These are phyloP conservation scores for Atrichornis clamosus DNA, from an alignment of 2,113 vertebrate genomes.

Conservation along the genomic window DNA sequence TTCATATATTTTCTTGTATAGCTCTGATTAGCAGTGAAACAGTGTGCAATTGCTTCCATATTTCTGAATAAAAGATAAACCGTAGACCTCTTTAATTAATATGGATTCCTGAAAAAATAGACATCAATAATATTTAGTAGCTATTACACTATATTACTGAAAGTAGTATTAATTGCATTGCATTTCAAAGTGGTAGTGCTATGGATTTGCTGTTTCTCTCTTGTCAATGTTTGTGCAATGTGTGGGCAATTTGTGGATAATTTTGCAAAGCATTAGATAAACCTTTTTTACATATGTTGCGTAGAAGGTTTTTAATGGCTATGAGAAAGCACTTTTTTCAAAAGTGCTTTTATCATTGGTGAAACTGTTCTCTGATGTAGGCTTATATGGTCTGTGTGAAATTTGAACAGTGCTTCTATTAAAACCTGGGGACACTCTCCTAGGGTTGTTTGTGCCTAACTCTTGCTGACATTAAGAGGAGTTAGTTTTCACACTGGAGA, in stretches of 20 bases:
- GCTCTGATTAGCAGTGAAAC: slow-evolving; percentile 48
- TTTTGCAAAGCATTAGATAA: slow-evolving; percentile 56
- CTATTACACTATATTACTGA: slow-evolving; percentile 56
- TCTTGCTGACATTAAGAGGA: neutral
- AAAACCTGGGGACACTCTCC: neutral
- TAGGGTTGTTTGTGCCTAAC: neutral
- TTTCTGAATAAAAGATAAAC: slow-evolving; percentile 58
- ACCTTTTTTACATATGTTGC: slow-evolving; percentile 45
- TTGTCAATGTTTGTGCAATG: slow-evolving; percentile 55
- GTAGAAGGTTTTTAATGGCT: slow-evolving; percentile 45
- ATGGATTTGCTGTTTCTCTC: slow-evolving; percentile 29
- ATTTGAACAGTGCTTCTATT: neutral
- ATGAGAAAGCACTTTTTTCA: slow-evolving; percentile 46
- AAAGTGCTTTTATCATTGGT: slow-evolving; percentile 27
- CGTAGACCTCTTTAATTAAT: slow-evolving; percentile 38
- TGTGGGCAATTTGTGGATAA: slow-evolving; percentile 52
- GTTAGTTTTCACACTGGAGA: neutral
- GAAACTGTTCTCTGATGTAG: slow-evolving; percentile 3
- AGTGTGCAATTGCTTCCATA: slow-evolving; percentile 53
- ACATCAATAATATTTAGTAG: slow-evolving; percentile 59
- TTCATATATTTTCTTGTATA: neutral
- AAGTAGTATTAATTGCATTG: slow-evolving; percentile 58
- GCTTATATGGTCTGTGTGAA: neutral
- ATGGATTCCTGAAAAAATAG: slow-evolving; percentile 58
- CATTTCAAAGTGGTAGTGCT: slow-evolving; percentile 58